Conservation (phyloP, 2,888 invertebrate genomes). For the Abrostola triplasia region DNA sequence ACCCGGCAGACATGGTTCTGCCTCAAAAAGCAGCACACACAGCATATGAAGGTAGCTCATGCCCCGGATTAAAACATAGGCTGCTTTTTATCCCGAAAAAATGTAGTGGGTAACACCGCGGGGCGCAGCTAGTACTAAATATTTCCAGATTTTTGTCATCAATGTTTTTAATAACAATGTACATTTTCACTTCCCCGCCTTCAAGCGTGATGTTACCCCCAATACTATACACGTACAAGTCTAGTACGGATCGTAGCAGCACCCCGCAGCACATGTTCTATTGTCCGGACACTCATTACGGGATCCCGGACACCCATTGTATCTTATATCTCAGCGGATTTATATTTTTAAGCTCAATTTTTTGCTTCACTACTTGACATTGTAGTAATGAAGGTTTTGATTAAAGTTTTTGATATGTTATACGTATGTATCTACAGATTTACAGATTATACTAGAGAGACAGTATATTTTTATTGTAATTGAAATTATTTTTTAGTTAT, state of each 20-base stretch:
- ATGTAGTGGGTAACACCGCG: too few species aligned
- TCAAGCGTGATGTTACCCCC: neutral
- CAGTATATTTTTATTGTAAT: too few species aligned
- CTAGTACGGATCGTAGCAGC: constrained; percentile 3
- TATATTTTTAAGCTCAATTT: constrained; percentile 34
- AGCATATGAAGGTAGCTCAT: too few species aligned
- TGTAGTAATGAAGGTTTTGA: constrained; percentile 29
- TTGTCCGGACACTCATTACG: constrained; percentile 52
- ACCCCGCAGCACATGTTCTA: constrained; percentile 34
- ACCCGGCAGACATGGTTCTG: too few species aligned
- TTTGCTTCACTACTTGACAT: constrained; percentile 29
- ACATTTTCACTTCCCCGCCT: too few species aligned
- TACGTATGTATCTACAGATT: neutral
- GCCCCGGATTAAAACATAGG: too few species aligned
- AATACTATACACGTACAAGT: neutral
- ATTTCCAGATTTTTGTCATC: too few species aligned
- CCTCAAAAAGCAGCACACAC: too few species aligned
- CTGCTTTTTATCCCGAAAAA: too few species aligned
- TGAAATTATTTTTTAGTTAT: too few species aligned
- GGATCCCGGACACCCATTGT: constrained; percentile 46
- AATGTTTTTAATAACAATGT: too few species aligned
- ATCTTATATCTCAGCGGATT: constrained; percentile 32
- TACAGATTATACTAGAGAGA: neutral
- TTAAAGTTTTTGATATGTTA: constrained; percentile 21
- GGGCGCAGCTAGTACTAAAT: too few species aligned